phyloP scores from a whole-genome alignment of 2,113 vertebrate genomes.

The Charadrius vociferus region DNA sequence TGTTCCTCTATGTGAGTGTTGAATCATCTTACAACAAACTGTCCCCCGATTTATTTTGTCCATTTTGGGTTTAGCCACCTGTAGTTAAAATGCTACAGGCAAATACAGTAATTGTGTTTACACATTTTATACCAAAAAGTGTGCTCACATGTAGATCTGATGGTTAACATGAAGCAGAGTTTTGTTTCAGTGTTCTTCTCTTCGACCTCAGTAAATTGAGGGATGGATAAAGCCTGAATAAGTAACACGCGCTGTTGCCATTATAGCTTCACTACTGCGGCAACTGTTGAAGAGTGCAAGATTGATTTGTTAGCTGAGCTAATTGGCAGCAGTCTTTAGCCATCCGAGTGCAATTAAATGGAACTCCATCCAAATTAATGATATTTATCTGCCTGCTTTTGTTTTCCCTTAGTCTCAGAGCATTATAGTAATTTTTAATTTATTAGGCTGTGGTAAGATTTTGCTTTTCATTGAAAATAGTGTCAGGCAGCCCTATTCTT shows the following conservation, averaged over 20 bases:
- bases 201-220: neutral
- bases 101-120: neutral
- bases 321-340: conserved; percentile 30
- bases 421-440: neutral
- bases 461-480: neutral
- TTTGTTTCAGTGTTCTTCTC: neutral
- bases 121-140: neutral
- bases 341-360: conserved; percentile 15
- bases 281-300: neutral
- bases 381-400: neutral
- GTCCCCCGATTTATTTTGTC: neutral
- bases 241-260: neutral
- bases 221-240: neutral
- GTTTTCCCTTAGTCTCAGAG: conserved; percentile 1
- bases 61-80: neutral
- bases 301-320: conserved; percentile 12
- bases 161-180: neutral
- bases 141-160: neutral
- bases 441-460: neutral
- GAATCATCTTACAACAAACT: neutral
- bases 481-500: neutral
- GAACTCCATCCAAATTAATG: conserved; percentile 12
- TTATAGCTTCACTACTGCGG: neutral
- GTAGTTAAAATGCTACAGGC: neutral
- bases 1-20: neutral